Evolutionary conservation across 2,797 vertebrate species (phyloP).

Genomic region (Phoxinus dragarum): DNA sequence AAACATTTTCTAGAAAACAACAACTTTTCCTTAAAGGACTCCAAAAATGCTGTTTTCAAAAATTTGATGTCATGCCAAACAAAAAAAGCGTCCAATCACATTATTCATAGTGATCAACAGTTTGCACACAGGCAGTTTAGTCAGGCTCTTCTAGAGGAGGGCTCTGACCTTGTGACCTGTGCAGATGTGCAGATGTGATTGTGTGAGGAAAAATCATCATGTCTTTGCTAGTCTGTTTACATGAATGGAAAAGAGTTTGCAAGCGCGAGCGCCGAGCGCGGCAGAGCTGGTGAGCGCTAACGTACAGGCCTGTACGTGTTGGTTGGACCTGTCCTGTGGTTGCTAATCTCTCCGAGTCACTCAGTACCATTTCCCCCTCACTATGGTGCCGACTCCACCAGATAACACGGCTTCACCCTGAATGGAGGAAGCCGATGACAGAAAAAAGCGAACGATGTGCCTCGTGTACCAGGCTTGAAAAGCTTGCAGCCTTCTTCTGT

Average conservation of each 20-base stretch:
- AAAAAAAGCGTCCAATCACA: neutral
- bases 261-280: constrained; percentile 50
- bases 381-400: constrained; percentile 56
- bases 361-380: constrained; percentile 68
- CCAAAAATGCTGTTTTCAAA: neutral
- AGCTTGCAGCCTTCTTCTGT: constrained; percentile 70
- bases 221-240: constrained; percentile 21
- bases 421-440: constrained; percentile 65
- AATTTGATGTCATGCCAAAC: neutral
- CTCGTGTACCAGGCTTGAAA: constrained; percentile 56
- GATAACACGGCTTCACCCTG: constrained; percentile 61
- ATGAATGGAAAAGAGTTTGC: constrained; percentile 42
- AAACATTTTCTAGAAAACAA: too few species aligned
- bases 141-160: neutral
- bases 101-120: neutral
- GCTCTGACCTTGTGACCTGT: neutral
- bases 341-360: constrained; percentile 69
- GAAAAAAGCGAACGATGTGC: constrained; percentile 52
- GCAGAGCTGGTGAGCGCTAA: constrained; percentile 57
- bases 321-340: constrained; percentile 73
- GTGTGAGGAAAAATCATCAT: neutral
- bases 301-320: constrained; percentile 61
- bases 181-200: constrained; percentile 6
- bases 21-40: too few species aligned
- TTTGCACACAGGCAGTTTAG: neutral